These are phyloP conservation scores for Malurus splendens DNA, from an alignment of 2,797 vertebrate species.

Conservation along the genomic window DNA sequence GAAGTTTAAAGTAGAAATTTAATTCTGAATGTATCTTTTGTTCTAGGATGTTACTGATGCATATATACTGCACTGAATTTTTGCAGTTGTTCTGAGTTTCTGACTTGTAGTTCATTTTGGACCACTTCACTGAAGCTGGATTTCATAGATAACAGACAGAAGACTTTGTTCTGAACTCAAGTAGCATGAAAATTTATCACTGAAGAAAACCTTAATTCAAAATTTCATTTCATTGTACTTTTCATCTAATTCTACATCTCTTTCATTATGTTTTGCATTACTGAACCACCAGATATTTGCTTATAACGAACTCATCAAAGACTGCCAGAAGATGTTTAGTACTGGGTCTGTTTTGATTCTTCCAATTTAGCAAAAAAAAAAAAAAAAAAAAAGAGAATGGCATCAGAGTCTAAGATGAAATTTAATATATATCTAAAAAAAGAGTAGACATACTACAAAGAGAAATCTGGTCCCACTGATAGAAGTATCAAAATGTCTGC, in stretches of 20 bases:
- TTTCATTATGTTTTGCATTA: background rate
- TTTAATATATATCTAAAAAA: background rate
- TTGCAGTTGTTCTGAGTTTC: background rate
- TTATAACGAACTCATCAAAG: background rate
- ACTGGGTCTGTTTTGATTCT: background rate
- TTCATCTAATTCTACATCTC: background rate
- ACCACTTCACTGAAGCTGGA: background rate
- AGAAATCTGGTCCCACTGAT: background rate
- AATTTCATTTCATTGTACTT: background rate
- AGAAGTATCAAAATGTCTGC: background rate
- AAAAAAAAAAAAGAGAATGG: background rate
- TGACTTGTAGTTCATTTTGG: background rate
- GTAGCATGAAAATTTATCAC: background rate
- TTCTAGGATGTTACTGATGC: background rate
- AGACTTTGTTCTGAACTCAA: background rate
- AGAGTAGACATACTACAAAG: background rate
- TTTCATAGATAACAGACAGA: background rate
- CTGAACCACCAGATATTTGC: background rate
- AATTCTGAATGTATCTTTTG: background rate
- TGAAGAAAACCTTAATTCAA: background rate
- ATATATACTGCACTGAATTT: background rate
- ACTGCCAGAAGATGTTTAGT: background rate
- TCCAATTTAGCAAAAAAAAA: background rate
- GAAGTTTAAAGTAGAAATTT: background rate
- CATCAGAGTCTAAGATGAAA: background rate